Evolutionary conservation across 2,888 invertebrate genomes (phyloP).

Genomic region (Acleris literana): DNA sequence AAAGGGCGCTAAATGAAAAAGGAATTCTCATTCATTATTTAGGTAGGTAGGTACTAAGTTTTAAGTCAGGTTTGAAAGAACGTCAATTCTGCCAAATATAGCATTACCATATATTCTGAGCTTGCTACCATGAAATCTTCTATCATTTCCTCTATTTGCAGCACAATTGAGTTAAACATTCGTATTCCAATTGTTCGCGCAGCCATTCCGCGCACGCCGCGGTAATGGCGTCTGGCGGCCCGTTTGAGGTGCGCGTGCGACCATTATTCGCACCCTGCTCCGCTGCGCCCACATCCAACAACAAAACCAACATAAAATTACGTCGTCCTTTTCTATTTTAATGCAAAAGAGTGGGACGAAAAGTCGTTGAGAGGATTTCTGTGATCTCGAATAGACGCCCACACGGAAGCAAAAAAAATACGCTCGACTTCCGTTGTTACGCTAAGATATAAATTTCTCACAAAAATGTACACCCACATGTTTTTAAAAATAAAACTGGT

Average conservation of each 20-base stretch:
- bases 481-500: constrained; percentile 2
- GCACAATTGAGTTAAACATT: constrained; percentile 37
- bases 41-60: no score
- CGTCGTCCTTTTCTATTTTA: neutral
- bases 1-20: no score
- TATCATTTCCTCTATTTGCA: constrained; percentile 25
- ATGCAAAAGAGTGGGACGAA: neutral
- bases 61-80: no score
- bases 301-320: constrained; percentile 38
- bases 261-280: constrained; percentile 54
- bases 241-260: constrained; percentile 51
- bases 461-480: constrained; percentile 11
- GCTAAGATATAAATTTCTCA: constrained; percentile 19
- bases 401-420: constrained; percentile 11
- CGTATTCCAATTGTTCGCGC: constrained; percentile 44
- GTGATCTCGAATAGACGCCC: constrained; percentile 19
- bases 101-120: neutral
- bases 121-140: constrained; percentile 19
- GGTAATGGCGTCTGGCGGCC: constrained; percentile 43
- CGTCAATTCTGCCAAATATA: neutral
- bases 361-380: constrained; percentile 2
- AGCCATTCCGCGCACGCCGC: constrained; percentile 58
- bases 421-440: neutral
- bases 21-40: no score
- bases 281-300: constrained; percentile 46